Percentiles rank a stretch among this genome's conserved stretches.
Conservation (phyloP, 2,797 vertebrate species). For the Muscicapa comitata region DNA sequence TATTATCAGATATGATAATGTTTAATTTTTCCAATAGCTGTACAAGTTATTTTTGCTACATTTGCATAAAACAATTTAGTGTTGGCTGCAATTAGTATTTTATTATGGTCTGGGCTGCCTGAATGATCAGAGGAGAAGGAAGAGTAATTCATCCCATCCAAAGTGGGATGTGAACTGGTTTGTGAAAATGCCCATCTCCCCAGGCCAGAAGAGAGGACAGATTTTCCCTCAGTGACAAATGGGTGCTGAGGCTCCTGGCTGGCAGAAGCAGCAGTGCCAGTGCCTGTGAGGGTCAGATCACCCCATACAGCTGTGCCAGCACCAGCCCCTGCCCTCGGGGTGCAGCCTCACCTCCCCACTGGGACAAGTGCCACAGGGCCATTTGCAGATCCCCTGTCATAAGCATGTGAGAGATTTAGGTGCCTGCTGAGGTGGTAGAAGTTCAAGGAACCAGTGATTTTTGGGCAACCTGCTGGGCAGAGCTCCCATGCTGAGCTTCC, state of each 20-base stretch:
- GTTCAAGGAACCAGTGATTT: neutral
- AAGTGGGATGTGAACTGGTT: neutral
- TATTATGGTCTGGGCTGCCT: neutral
- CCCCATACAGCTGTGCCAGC: neutral
- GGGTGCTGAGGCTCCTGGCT: neutral
- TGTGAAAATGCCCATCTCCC: neutral
- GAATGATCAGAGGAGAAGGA: neutral
- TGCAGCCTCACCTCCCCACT: accelerated
- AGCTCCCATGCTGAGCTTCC: neutral
- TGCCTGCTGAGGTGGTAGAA: neutral
- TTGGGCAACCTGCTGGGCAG: neutral
- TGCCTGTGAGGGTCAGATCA: neutral
- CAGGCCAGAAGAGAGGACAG: neutral
- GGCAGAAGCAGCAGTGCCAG: neutral
- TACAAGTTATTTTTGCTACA: neutral
- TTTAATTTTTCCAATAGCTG: neutral
- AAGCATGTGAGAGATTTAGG: accelerated
- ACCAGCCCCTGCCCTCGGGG: neutral
- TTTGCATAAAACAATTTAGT: neutral
- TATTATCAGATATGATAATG: neutral
- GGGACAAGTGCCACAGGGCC: neutral
- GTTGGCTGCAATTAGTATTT: neutral
- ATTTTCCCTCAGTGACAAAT: neutral
- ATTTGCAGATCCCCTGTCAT: neutral
- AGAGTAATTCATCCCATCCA: neutral